Base-by-base conservation (phyloP, 2,113 vertebrate genomes). In the Ceyx margarethae region DNA sequence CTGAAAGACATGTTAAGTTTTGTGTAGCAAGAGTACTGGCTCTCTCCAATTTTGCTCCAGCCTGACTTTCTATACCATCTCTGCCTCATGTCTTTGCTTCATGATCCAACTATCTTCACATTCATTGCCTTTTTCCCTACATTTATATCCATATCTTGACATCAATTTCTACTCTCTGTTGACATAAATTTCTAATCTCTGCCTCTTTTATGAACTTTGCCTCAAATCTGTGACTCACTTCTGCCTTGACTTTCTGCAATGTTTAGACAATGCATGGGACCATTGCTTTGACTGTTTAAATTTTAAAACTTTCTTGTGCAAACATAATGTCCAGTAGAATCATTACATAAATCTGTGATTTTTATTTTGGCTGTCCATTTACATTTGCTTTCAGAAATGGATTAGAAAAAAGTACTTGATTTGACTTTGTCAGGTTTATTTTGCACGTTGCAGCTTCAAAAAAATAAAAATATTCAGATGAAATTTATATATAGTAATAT, bases 81-180 rank as follows among this genome's bases (percentile, higher is more conserved):
- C 5, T 62, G 31, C 6, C 14, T 62, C 9, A 6, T 20, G 11
- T 22, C 26, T 81, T 62, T 56, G 16, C 19, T 60, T 87, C 33
- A 16, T 31, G 26, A 56, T 29, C n/a, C 20, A 73, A 4, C 7
- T 3, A 4, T 46, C 3, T 37, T 4, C 7, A 37, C 1, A 3
- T 4, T 23, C 2, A 0, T 10, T 50, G 50, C 1, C 10, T 79
- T 68, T 29, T 43, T 74, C 68, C 10, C 23, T 54, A 25, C 10
- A 9, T 66, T 69, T 50, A 29, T 33, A 5, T 42, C 23, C 11
- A 2, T 54, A 29, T 26, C 10, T 65, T 83, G 18, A 33, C 26
- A 16, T 45, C 26, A 23, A 5, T 4, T 87, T 21, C 25, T 61
- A 45, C 23, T 50, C 18, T 76, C 14, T 56, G 9, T 65, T 83